phyloP scores from a whole-genome alignment of 2,797 vertebrate species.

The Trichosurus vulpecula region DNA sequence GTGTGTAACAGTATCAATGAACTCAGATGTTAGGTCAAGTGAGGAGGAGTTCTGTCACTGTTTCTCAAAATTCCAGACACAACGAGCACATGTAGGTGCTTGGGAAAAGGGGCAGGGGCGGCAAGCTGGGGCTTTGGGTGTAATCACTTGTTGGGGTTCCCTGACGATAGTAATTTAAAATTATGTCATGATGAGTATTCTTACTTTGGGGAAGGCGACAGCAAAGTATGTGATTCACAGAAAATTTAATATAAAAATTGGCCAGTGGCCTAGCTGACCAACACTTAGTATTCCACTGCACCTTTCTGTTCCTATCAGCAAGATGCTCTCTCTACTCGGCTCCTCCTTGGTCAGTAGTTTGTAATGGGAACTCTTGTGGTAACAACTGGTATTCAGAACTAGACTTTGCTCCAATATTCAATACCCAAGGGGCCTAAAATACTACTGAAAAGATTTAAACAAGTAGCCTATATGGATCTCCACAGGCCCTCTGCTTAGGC shows the following conservation, averaged over 20 bases:
- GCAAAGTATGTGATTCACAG: not conserved
- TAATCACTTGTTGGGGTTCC: not conserved
- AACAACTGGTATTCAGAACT: slow-evolving; percentile 9
- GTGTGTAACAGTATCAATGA: too few species aligned
- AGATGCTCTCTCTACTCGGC: not conserved
- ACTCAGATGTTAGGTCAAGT: too few species aligned
- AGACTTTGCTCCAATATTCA: not conserved
- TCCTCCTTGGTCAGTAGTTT: not conserved
- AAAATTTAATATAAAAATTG: not conserved
- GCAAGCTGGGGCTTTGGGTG: too few species aligned
- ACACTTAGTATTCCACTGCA: not conserved
- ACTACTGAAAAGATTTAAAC: not conserved
- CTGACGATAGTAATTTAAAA: too few species aligned
- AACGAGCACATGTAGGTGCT: too few species aligned
- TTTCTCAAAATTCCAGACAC: too few species aligned
- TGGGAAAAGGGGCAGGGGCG: too few species aligned
- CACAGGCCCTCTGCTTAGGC: not conserved
- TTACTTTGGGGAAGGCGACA: not conserved
- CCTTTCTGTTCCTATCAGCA: not conserved
- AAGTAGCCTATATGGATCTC: not conserved
- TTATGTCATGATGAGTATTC: too few species aligned
- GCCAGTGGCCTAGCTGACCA: not conserved
- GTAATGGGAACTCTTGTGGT: not conserved
- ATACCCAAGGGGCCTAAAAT: not conserved
- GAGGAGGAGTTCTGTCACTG: too few species aligned